Conservation (phyloP, 2,888 invertebrate genomes). For the Axea sp. region DNA sequence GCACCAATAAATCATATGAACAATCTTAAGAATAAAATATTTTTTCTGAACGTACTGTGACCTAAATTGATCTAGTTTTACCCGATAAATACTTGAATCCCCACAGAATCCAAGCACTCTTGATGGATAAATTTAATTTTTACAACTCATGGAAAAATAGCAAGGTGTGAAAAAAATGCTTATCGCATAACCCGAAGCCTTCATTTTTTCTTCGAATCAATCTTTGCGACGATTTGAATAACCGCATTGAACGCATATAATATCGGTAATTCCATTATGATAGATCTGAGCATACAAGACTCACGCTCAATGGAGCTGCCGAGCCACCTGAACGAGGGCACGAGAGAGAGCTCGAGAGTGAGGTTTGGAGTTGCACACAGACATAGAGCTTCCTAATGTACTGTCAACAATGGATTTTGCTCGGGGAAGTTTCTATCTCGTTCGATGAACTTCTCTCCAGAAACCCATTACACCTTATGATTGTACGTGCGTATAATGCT, state of each 20-base stretch:
- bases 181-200: constrained; percentile 4
- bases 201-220: constrained; percentile 8
- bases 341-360: not conserved
- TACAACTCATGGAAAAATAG: too few species aligned
- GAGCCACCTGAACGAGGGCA: not conserved
- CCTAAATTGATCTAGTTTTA: too few species aligned
- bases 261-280: constrained; percentile 47
- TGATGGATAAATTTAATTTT: too few species aligned
- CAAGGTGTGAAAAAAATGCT: constrained; percentile 2
- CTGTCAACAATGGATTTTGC: constrained; percentile 51
- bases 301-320: constrained; percentile 7
- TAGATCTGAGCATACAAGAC: constrained; percentile 34
- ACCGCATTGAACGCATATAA: constrained; percentile 37
- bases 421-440: constrained; percentile 46
- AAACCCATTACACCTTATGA: constrained; percentile 42
- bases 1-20: too few species aligned
- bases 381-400: constrained; percentile 36
- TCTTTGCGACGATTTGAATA: constrained; percentile 38
- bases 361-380: not conserved
- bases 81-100: too few species aligned
- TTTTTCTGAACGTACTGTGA: too few species aligned
- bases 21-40: too few species aligned
- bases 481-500: constrained; percentile 43
- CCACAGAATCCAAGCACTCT: too few species aligned
- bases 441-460: constrained; percentile 47